Conservation (phyloP, 2,113 vertebrate species). For the Penelope pileata region DNA sequence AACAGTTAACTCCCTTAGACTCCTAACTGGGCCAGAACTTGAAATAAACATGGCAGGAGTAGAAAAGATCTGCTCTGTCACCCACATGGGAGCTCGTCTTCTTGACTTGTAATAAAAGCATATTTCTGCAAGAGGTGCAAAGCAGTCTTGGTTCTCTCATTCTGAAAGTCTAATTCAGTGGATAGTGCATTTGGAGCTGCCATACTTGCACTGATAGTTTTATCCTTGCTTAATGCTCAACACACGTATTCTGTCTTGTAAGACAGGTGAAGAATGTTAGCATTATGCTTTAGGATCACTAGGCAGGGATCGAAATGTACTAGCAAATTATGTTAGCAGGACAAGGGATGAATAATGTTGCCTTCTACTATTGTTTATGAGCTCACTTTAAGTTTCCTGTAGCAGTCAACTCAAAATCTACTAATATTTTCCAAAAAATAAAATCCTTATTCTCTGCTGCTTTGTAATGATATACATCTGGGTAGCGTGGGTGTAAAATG, state of each 20-base stretch:
- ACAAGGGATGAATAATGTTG: background rate
- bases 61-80: background rate
- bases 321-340: background rate
- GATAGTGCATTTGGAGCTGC: background rate
- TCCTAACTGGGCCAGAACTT: background rate
- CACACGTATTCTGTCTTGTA: background rate
- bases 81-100: background rate
- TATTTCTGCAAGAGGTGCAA: background rate
- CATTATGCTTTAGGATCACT: background rate
- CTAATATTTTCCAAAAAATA: conserved; percentile 13
- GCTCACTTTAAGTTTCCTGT: background rate
- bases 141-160: background rate
- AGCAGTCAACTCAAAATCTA: conserved; percentile 1
- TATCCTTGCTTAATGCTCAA: background rate
- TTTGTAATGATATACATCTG: background rate
- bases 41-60: background rate
- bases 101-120: background rate
- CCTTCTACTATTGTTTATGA: conserved; percentile 22
- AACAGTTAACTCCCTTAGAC: background rate
- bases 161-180: background rate
- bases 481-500: background rate
- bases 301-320: background rate
- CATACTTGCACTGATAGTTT: background rate
- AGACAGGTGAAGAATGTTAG: background rate
- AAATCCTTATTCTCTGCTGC: background rate